phyloP scores from a whole-genome alignment of 2,113 vertebrate genomes.

The Platichthys stellatus region DNA sequence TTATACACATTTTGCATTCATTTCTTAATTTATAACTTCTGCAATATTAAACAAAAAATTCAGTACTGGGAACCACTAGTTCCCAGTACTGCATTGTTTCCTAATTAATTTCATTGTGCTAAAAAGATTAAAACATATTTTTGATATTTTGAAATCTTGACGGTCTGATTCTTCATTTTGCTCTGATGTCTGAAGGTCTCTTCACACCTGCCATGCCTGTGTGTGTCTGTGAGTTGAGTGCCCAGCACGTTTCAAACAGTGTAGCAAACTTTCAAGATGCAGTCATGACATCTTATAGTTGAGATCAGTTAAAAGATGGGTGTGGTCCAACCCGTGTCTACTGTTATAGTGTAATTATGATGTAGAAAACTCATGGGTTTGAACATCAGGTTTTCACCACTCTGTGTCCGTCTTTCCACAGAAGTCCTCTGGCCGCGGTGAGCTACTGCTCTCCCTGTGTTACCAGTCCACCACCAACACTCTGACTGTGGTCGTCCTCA shows the following conservation, averaged over 20 bases:
- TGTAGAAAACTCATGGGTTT: background rate
- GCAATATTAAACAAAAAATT: too few relatives aligned
- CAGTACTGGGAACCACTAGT: too few relatives aligned
- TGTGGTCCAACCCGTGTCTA: background rate
- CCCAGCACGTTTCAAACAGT: background rate
- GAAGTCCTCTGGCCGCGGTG: constrained; percentile 93
- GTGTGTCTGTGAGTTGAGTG: background rate
- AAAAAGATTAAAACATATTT: too few relatives aligned
- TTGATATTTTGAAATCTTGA: too few relatives aligned
- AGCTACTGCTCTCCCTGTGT: constrained; percentile 95
- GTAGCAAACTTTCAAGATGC: background rate
- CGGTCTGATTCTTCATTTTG: too few relatives aligned
- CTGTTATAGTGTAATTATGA: background rate
- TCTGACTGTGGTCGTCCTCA: constrained; percentile 96
- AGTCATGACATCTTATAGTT: background rate
- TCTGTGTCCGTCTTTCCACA: constrained; percentile 54
- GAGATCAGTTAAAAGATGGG: background rate
- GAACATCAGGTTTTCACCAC: background rate
- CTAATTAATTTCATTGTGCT: too few relatives aligned
- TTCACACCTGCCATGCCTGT: too few relatives aligned
- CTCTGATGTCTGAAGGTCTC: too few relatives aligned
- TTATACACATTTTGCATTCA: too few relatives aligned
- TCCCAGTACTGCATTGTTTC: too few relatives aligned
- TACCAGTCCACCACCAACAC: constrained; percentile 98
- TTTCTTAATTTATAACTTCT: too few relatives aligned